Percentiles rank a stretch among this genome's conserved stretches.
Conservation (phyloP, 2,113 vertebrate genomes). For the Mola mola region DNA sequence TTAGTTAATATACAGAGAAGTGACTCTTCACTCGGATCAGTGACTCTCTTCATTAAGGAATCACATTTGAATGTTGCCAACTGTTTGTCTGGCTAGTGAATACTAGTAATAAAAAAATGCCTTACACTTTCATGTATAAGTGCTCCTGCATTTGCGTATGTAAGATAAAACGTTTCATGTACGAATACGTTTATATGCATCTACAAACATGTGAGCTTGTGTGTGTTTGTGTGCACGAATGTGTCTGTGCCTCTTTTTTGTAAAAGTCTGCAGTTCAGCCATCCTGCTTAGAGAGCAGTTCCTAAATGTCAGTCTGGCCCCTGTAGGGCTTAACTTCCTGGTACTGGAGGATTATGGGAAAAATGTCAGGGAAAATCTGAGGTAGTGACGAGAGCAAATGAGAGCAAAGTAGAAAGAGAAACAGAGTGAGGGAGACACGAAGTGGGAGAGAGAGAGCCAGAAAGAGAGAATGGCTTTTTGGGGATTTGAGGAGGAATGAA, state of each 20-base stretch:
- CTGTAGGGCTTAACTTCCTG: constrained; percentile 77
- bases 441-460: constrained; percentile 13
- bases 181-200: not conserved
- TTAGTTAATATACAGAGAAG: not conserved
- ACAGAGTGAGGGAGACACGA: constrained; percentile 1
- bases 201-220: not conserved
- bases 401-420: constrained; percentile 41
- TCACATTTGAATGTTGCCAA: not conserved
- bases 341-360: constrained; percentile 78
- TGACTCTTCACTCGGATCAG: not conserved
- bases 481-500: constrained; percentile 58
- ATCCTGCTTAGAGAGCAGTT: constrained; percentile 73
- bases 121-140: not conserved
- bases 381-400: constrained; percentile 65
- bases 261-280: constrained; percentile 37
- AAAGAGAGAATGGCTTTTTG: constrained; percentile 42
- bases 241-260: constrained; percentile 13
- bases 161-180: not conserved
- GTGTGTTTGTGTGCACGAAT: constrained; percentile 8
- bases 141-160: not conserved
- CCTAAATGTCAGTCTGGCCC: constrained; percentile 76
- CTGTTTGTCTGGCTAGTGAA: not conserved
- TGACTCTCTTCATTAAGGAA: not conserved
- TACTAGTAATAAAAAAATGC: no score
- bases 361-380: constrained; percentile 76